Base-by-base conservation (phyloP, 2,888 invertebrate species). In the Caenorhabditis sp. region DNA sequence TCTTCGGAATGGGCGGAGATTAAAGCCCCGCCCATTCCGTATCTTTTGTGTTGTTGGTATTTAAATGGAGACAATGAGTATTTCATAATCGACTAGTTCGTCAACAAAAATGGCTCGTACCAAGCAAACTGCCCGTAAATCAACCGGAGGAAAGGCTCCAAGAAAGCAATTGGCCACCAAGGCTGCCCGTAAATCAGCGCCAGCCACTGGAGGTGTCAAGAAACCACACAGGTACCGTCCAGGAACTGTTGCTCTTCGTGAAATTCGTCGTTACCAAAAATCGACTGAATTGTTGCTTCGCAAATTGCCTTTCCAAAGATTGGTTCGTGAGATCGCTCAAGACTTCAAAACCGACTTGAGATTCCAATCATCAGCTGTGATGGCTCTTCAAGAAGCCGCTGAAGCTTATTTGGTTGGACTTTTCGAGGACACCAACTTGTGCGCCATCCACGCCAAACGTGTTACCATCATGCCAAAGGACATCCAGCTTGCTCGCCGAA, bases 401-500 rank as follows among this genome's bases (percentile, higher is more conserved):
- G 94, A 94, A 89, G 94, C 94, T 17, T 94, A 94, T 89, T 90
- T 95, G 83, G 95, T 95, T 67, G 95, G 95, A 81, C 91, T 96
- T 70, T 95, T 96, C 90, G 95, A 95, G 91, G 95, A 86, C 90
- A 96, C 95, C 84, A 95, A 95, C 90, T 91, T 95, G 92, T 95
- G 95, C 91, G 95, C 95, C 82, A 95, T 96, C 89, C 95, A 96
- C 88, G 95, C 95, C 85, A 95, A 95, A 90, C 92, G 95, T 88
- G 95, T 96, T 68, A 96, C 95, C 81, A 96, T 96, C 90, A 95
- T 95, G 95, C 95, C 95, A 85, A 96, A 95, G 90, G 95, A 96
- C 89, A 95, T 96, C 88, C 95, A 72, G 59, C 59, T 59, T 59
- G 59, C 59, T 59, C 59, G 59, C 36, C 57, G 57, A 8, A 58